A percentile compares a stretch with the other conserved stretches of the same genome.
These are phyloP conservation scores for Polydrusus pterygomalis DNA, from an alignment of 2,888 invertebrate genomes.

Conservation along the genomic window DNA sequence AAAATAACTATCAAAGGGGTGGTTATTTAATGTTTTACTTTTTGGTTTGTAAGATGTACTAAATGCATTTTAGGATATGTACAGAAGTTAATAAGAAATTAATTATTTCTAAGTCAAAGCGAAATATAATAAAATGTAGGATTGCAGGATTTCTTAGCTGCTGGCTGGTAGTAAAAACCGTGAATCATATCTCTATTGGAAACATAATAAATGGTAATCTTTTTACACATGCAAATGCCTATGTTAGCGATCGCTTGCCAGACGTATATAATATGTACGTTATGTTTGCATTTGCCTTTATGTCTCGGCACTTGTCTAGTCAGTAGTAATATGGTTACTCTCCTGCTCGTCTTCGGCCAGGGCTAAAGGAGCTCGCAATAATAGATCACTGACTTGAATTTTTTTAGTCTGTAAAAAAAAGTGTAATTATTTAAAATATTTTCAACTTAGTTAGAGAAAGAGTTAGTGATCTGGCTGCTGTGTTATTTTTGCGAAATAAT, in stretches of 20 bases:
- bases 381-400: constrained; percentile 67
- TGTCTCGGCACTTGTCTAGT: background rate
- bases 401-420: constrained; percentile 67
- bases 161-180: no score
- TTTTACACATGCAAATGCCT: no score
- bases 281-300: background rate
- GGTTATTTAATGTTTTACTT: no score
- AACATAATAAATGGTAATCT: no score
- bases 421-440: background rate
- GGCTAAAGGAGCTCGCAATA: constrained; percentile 70
- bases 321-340: constrained; percentile 39
- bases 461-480: constrained; percentile 27
- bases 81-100: no score
- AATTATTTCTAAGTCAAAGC: no score
- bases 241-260: background rate
- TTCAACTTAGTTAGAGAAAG: background rate
- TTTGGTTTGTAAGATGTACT: no score
- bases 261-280: background rate
- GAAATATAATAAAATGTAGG: no score
- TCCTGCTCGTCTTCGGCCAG: constrained; percentile 68
- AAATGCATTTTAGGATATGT: no score
- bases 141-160: no score
- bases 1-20: no score
- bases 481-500: constrained; percentile 16
- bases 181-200: no score